phyloP scores from a whole-genome alignment of 2,888 invertebrate species.

The Thalpophila matura region DNA sequence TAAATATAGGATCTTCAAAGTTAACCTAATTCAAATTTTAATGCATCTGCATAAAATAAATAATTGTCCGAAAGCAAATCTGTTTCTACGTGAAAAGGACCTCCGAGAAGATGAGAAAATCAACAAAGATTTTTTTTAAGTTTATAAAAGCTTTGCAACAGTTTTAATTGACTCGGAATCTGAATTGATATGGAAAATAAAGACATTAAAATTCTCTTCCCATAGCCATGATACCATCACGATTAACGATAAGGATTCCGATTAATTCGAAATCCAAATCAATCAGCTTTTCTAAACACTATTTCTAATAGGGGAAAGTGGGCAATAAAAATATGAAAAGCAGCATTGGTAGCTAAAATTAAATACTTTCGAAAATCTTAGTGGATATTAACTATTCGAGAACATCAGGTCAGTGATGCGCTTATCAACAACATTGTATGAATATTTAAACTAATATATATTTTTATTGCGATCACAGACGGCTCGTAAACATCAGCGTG shows the following conservation, averaged over 20 bases:
- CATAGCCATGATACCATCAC: neutral
- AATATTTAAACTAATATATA: slow-evolving; percentile 44
- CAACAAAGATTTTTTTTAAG: too few relatives aligned
- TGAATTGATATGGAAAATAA: neutral
- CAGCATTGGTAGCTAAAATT: slow-evolving; percentile 35
- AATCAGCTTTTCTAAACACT: slow-evolving; percentile 28
- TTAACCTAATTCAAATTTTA: too few relatives aligned
- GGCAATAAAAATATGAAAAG: slow-evolving; percentile 54
- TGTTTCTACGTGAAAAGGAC: too few relatives aligned
- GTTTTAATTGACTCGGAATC: too few relatives aligned
- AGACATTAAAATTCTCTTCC: neutral
- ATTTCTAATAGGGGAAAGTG: slow-evolving; percentile 57
- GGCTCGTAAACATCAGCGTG: slow-evolving; percentile 28
- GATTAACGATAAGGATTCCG: slow-evolving; percentile 26
- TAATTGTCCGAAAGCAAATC: too few relatives aligned
- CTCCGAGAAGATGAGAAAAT: too few relatives aligned
- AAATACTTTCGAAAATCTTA: slow-evolving; percentile 58
- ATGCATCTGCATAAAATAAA: too few relatives aligned
- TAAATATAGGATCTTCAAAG: too few relatives aligned
- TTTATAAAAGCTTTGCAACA: too few relatives aligned
- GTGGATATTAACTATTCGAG: slow-evolving; percentile 48
- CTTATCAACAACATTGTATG: slow-evolving; percentile 31
- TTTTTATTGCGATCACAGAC: slow-evolving; percentile 40
- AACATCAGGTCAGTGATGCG: slow-evolving; percentile 54
- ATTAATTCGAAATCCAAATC: slow-evolving; percentile 30